Base-by-base conservation (phyloP, 2,888 invertebrate species). In the Orchesellides sinensis region DNA sequence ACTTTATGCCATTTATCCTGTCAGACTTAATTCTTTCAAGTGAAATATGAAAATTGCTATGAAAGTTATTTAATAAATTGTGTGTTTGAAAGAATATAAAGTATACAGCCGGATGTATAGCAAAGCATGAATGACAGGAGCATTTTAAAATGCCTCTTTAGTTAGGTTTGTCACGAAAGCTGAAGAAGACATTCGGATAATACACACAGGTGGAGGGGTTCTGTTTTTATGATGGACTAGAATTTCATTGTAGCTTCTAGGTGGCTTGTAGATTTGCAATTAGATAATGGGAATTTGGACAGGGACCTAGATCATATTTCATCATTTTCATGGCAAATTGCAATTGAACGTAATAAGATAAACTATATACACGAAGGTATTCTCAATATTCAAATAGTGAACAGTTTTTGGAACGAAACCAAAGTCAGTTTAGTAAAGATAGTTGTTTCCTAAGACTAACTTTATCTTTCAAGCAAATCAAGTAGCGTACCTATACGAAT, bases 281-380 rank as follows among this genome's bases (percentile, higher is more conserved):
- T 52, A 69, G 68, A 69, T 69, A 69, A 69, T 5, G n/a, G 68
- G 52, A 69, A 69, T 69, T 69, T 52, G 40, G 32, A 69, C 17
- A 32, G 32, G 52, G 68, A 27, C 52, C 32, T 27, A 2, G 19
- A 52, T 32, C 68, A 29, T 69, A 52, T 69, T 27, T 69, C 68
- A 52, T 52, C 21, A 32, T 65, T 52, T 52, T 19, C 52, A 21
- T 52, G 52, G 27, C 47, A 66, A 17, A 63, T 5, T 40, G 23
- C 3, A 52, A 52, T 52, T 10, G n/a, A n/a, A n/a, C n/a, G n/a
- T n/a, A n/a, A n/a, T n/a, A n/a, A n/a, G n/a, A n/a, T n/a, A n/a
- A n/a, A n/a, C n/a, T n/a, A n/a, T n/a, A n/a, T n/a, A n/a, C n/a
- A n/a, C n/a, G n/a, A n/a, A n/a, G n/a, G n/a, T n/a, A n/a, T n/a